Conservation (phyloP, 2,113 vertebrate genomes). For the Equus quagga region DNA sequence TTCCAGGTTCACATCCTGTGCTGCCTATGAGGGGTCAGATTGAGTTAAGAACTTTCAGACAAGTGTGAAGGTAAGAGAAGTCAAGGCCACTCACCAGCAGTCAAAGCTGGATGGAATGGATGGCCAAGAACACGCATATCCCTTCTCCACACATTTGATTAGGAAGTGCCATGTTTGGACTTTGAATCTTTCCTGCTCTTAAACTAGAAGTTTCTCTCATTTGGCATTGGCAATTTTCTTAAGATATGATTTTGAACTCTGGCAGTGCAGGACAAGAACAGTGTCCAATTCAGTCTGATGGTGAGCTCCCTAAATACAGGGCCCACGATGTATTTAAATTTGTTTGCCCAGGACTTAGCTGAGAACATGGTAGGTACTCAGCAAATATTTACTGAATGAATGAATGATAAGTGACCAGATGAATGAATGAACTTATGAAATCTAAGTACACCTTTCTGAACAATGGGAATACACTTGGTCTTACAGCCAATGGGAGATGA, state of each 20-base stretch:
- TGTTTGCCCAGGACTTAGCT: background rate
- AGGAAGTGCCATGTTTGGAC: background rate
- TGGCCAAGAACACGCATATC: background rate
- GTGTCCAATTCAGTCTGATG: too few species aligned
- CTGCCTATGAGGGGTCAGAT: too few species aligned
- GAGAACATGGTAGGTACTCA: background rate
- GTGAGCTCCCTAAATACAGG: background rate
- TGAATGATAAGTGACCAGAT: background rate
- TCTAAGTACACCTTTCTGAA: background rate
- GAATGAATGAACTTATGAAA: too few species aligned
- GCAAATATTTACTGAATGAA: background rate
- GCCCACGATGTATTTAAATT: too few species aligned
- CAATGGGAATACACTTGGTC: background rate
- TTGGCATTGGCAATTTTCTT: background rate
- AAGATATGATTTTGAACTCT: background rate
- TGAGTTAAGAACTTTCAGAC: background rate
- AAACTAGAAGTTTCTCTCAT: background rate
- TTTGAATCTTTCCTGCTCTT: background rate
- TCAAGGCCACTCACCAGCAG: background rate
- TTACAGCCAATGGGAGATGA: accelerated
- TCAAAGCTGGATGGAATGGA: background rate
- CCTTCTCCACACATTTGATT: background rate
- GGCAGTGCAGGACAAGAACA: background rate
- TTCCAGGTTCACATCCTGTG: background rate
- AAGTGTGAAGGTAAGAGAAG: background rate